Evolutionary conservation across 2,888 invertebrate genomes (phyloP).

Genomic region (Trypoxylon attenuatum): DNA sequence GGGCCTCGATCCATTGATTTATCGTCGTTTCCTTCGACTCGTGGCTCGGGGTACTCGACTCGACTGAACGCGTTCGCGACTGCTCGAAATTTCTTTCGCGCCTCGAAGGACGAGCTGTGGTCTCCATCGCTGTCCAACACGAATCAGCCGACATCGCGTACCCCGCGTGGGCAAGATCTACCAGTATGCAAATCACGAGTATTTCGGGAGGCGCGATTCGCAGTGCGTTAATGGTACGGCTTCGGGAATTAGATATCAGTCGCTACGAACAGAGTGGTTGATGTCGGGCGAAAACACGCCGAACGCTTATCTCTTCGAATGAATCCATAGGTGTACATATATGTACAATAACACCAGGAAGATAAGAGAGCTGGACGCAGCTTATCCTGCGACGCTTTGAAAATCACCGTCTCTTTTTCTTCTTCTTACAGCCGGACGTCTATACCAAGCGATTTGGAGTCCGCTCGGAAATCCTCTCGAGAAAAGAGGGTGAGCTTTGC

Average conservation of each 20-base stretch:
- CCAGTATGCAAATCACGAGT: not conserved
- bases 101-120: no score
- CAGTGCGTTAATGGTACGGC: no score
- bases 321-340: no score
- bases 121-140: no score
- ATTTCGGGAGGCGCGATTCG: not conserved
- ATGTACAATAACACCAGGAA: no score
- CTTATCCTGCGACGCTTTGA: no score
- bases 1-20: constrained; percentile 24
- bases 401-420: not conserved
- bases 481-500: constrained; percentile 11
- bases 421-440: constrained; percentile 7
- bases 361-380: no score
- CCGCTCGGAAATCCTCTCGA: not conserved
- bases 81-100: constrained; percentile 20
- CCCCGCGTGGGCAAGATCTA: not conserved
- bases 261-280: no score
- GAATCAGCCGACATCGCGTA: no score
- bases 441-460: not conserved
- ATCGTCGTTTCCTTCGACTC: not conserved
- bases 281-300: no score
- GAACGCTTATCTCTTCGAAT: no score
- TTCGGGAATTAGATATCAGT: no score
- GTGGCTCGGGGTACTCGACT: not conserved
- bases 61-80: not conserved